Evolutionary conservation across 2,113 vertebrate species (phyloP).

Genomic region (Hiodon tergisus): DNA sequence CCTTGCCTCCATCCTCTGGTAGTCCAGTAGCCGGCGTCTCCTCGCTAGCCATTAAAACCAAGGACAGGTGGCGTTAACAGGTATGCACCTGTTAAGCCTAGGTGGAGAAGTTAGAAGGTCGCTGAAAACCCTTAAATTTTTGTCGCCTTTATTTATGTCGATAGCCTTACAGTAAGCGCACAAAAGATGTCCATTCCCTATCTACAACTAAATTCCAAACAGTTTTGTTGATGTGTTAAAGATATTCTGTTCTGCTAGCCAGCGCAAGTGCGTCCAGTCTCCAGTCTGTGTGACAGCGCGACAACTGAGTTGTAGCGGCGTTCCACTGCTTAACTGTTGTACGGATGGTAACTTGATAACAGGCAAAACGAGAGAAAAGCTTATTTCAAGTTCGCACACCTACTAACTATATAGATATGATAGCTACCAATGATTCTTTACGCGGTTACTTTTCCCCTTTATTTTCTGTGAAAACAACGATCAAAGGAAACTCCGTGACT

Average conservation of each 20-base stretch:
- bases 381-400: conserved; percentile 21
- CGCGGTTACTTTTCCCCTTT: conserved; percentile 18
- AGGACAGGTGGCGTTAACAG: conserved; percentile 56
- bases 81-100: conserved; percentile 68
- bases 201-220: conserved; percentile 17
- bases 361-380: conserved; percentile 34
- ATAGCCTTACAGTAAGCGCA: conserved; percentile 21
- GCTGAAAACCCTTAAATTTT: conserved; percentile 15
- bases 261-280: background rate
- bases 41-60: conserved; percentile 57
- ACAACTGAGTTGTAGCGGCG: conserved; percentile 40
- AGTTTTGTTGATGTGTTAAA: background rate
- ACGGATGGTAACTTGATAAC: conserved; percentile 60
- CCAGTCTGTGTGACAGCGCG: conserved; percentile 11
- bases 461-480: conserved; percentile 26
- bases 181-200: conserved; percentile 44
- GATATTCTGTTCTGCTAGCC: conserved; percentile 13
- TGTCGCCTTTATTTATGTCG: conserved; percentile 34
- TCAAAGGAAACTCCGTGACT: conserved; percentile 36
- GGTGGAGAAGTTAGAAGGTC: conserved; percentile 27
- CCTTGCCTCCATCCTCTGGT: conserved; percentile 39
- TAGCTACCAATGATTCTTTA: background rate
- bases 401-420: conserved; percentile 1
- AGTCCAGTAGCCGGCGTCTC: conserved; percentile 41
- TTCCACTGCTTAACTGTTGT: conserved; percentile 30